Base-by-base conservation (phyloP, 2,888 invertebrate genomes). In the Ochropleura leucogaster region DNA sequence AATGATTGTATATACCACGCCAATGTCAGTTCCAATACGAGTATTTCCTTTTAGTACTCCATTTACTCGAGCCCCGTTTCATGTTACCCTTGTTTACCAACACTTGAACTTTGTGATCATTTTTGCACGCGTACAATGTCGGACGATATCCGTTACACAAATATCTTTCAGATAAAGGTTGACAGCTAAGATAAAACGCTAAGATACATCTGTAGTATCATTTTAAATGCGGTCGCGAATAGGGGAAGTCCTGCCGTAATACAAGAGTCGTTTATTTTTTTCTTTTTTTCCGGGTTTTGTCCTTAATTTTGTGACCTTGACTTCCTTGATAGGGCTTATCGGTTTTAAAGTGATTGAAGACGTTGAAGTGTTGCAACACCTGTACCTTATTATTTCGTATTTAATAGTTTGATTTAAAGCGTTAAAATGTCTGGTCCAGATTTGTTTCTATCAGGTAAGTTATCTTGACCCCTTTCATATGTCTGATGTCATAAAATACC, bases 161-260 rank as follows among this genome's bases (percentile, higher is more conserved):
- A 62, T 62, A 84, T 82, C 85, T 76, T 76, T 77, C 68, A 86
- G 85, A 86, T 86, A 80, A 77, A 80, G 20, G 62, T 77, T 49
- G 68, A 65, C 12, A 60, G 40, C 30, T 49, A n/a, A 68, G 83
- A 85, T 73, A 86, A 14, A 57, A 46, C 44, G 51, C 53, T 18
- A 59, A 51, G 51, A 63, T 59, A 60, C n/a, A 80, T 85, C 62
- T 65, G 9, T 63, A 60, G 20, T 71, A 71, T 64, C 71, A 75
- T 68, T 71, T 47, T 64, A 82, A 78, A 68, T 65, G 30, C 9
- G 14, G 9, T 69, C 3, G 51, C 76, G 69, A 51, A 44, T 67
- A 16, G 30, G 47, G 42, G 46, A 68, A 62, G 59, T 65, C 44
- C 55, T 20, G 18, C 0, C 0, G 12, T 8, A 30, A 30, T 30